Percentiles rank a stretch among this genome's conserved stretches.
Conservation (phyloP, 2,797 vertebrate species). For the Clamator glandarius region DNA sequence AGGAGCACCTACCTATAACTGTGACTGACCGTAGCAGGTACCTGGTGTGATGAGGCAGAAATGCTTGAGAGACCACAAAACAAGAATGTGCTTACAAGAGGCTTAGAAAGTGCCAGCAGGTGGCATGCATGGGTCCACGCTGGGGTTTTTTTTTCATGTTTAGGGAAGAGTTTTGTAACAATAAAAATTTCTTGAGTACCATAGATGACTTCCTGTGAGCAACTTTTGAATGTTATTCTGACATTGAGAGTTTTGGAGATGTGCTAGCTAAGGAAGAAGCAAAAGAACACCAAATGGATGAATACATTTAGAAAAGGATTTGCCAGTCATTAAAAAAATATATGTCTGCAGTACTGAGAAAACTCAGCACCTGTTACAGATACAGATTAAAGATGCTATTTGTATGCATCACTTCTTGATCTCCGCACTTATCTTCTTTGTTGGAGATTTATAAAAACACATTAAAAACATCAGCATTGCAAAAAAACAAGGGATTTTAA, state of each 20-base stretch:
- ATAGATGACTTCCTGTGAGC: neutral
- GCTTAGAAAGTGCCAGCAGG: neutral
- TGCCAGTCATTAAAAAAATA: conserved; percentile 22
- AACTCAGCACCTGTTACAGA: conserved; percentile 25
- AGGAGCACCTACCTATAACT: neutral
- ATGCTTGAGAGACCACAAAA: rapidly evolving
- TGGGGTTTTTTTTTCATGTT: rapidly evolving
- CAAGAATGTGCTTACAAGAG: neutral
- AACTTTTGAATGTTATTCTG: neutral
- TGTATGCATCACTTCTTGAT: conserved; percentile 46
- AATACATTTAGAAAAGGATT: neutral
- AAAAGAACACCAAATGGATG: neutral
- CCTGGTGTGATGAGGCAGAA: neutral
- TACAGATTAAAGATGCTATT: conserved; percentile 45
- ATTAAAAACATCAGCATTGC: conserved; percentile 27
- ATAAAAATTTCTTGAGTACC: neutral
- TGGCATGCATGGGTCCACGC: neutral
- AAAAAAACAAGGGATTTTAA: conserved; percentile 10
- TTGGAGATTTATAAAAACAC: conserved; percentile 11
- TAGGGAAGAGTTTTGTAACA: neutral
- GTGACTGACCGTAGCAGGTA: neutral
- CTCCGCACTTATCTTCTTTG: conserved; percentile 22
- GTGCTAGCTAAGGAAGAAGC: neutral
- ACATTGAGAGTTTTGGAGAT: neutral
- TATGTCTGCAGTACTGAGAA: neutral